Percentiles rank a stretch among this genome's conserved stretches.
Conservation (phyloP, 2,888 invertebrate genomes). For the Lithophane leautieri region DNA sequence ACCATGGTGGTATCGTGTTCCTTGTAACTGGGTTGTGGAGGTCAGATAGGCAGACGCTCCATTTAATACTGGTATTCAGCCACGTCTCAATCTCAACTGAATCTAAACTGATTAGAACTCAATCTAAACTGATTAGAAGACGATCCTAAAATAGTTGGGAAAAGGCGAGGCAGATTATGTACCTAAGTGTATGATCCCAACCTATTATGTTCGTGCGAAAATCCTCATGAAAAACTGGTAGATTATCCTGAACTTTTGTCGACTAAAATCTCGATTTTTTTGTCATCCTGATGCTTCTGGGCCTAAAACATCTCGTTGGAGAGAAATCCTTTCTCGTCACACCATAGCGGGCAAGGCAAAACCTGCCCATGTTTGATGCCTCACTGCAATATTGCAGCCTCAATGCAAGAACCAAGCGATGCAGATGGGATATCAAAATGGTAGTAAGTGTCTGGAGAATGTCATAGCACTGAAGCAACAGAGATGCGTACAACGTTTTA, state of each 20-base stretch:
- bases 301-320: background rate
- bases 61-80: too few relatives aligned
- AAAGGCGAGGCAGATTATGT: background rate
- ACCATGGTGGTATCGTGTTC: background rate
- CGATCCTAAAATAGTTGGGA: background rate
- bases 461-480: background rate
- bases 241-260: background rate
- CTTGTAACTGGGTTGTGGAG: background rate
- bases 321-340: background rate
- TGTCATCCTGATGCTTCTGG: background rate
- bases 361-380: background rate
- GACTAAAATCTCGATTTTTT: too few relatives aligned
- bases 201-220: background rate
- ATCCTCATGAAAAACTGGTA: background rate
- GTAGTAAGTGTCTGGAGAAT: background rate
- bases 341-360: background rate
- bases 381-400: background rate
- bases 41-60: background rate
- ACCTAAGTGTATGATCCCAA: background rate
- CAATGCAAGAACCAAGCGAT: background rate
- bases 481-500: too few relatives aligned
- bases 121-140: too few relatives aligned
- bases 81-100: too few relatives aligned
- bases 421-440: background rate
- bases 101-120: too few relatives aligned